Evolutionary conservation across 2,797 vertebrate species (phyloP).

Genomic region (Smutsia temminckii): DNA sequence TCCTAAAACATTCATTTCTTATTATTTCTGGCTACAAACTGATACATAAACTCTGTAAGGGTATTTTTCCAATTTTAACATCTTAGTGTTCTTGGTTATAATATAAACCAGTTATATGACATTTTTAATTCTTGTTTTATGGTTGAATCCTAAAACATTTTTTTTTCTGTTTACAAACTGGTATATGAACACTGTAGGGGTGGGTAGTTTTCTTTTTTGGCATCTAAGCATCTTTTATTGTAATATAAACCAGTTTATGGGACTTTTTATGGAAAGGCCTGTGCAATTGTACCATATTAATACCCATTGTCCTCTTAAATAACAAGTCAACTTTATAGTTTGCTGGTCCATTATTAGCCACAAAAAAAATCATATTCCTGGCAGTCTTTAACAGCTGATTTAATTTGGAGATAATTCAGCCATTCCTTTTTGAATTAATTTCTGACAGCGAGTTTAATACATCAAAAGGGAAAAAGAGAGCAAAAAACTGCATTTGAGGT

Average conservation of each 20-base stretch:
- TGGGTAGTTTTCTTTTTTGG: background rate
- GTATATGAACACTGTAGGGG: background rate
- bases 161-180: background rate
- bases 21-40: background rate
- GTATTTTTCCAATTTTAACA: background rate
- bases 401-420: constrained; percentile 53
- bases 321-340: constrained; percentile 17
- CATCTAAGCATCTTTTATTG: background rate
- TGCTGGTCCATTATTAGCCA: background rate
- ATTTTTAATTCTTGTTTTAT: constrained; percentile 48
- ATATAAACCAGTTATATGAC: background rate
- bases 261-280: background rate
- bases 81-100: constrained; percentile 15
- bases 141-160: constrained; percentile 21
- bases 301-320: background rate
- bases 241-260: background rate
- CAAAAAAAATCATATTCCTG: constrained; percentile 18
- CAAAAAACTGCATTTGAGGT: background rate
- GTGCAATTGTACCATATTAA: background rate
- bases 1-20: background rate
- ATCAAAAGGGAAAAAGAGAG: constrained; percentile 59
- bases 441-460: constrained; percentile 53
- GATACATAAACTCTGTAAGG: background rate
- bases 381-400: constrained; percentile 68
- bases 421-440: constrained; percentile 68